Base-by-base conservation (phyloP, 1,140 invertebrate genomes). In the Danaus melanippus region DNA sequence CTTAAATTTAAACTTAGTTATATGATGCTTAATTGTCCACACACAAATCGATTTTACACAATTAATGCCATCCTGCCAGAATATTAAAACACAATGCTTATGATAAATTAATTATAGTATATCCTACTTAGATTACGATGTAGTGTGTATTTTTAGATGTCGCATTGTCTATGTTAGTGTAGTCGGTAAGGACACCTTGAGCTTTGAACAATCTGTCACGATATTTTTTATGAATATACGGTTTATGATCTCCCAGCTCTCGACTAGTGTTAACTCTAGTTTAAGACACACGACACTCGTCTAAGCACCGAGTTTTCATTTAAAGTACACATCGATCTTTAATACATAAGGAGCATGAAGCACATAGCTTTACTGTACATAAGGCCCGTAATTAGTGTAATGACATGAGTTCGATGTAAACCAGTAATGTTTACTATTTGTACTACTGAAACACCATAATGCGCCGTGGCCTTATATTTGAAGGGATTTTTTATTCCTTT, bases 61-160 rank as follows among this genome's bases (percentile, higher is more conserved):
- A 76, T 64, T 69, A 67, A 84, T 74, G 76, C 73, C 81, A 84
- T 86, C 84, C 84, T 86, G 84, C 84, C 84, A 86, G 73, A 66
- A 69, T 79, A 63, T 80, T 64, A 79, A 64, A 75, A 83, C 79
- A 81, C 81, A 82, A 79, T 85, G 84, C 84, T 86, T 86, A 86
- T 86, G 83, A 86, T 76, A 71, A 81, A 76, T 62, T 77, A 75
- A 81, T 76, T 75, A 76, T 79, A 74, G 74, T 76, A 78, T 79
- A 86, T 84, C 80, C 80, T 84, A 84, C 73, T 76, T 83, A 86
- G 80, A 56, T 69, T 86, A 84, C 64, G 72, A 58, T 70, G 76
- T 86, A 84, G 79, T 78, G 65, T 80, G 84, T 86, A 86, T 86
- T 86, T 86, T 86, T 86, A 86, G 84, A 84, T 73, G 81, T 84